Evolutionary conservation across 2,888 invertebrate genomes (phyloP), one percentile per base, ranked within the genome.

Genomic region (Apodemia hepburni): DNA sequence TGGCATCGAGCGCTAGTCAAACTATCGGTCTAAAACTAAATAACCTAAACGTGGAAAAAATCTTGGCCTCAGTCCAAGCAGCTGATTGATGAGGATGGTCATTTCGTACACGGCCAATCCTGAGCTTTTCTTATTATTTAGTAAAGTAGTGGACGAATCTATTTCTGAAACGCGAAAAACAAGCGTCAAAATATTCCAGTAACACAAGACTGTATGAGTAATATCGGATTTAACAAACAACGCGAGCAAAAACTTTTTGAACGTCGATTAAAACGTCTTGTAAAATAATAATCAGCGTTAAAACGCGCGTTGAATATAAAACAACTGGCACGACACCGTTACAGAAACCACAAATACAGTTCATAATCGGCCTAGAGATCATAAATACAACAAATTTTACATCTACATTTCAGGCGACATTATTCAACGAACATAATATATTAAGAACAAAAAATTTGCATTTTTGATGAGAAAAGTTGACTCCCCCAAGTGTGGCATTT

Each of bases 1-100:
- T 72, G 70, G 74, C 76, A 77, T 84, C 84, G 81, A 80, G 79
- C 77, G 78, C 79, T 78, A 77, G 81, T 80, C 76, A 78, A 85
- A 87, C 85, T 85, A 87, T 84, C 82, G 79, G 82, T 85, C 85
- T 83, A 86, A 74, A 89, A 87, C 88, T 88, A 83, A 79, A 78
- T 87, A 88, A 89, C 83, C 85, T 90, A 89, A 90, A 89, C 90
- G 88, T 87, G 87, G 88, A 90, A 91, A 89, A 90, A 91, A 89
- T 86, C 77, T 91, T 91, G 90, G 91, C 87, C 79, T 72, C 77
- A 76, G 75, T 88, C 91, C 91, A 91, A 91, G 84, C 85, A 88
- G 88, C 88, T 91, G 91, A 91, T 91, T 90, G 91, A 91, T 91
- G 91, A 90, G 91, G 91, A 90, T 91, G 91, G 91, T 87, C 91